Base-by-base conservation (phyloP, 2,888 invertebrate genomes). In the Poecilobothrus nobilitatus region DNA sequence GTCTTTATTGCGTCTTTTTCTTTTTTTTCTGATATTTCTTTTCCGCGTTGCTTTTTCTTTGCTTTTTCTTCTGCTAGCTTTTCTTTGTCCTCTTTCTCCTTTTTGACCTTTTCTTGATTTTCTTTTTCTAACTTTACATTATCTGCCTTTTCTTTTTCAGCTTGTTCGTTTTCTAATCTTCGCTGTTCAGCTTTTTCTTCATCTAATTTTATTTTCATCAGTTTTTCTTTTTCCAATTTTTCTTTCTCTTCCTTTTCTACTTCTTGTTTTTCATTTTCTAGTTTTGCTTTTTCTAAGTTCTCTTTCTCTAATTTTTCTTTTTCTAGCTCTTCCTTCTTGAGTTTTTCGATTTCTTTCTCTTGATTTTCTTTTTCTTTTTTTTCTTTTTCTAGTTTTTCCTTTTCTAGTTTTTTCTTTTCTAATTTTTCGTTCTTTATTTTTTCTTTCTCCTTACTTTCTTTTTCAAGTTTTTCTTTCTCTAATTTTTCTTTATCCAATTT, bases 1-100 rank as follows among this genome's bases (percentile, higher is more conserved):
- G 15, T 10, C 18, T 61, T 37, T 37, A 37, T 6, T n/a, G n/a
- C n/a, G n/a, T n/a, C n/a, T n/a, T n/a, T n/a, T n/a, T n/a, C n/a
- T n/a, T n/a, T n/a, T n/a, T n/a, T n/a, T n/a, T n/a, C n/a, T n/a
- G n/a, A n/a, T n/a, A n/a, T 37, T 37, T 37, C 6, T 37, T 10
- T 37, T 37, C 37, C 37, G 10, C 6, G 7, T 37, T 37, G 37
- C 10, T 37, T 37, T 41, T 41, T 12, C 41, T 41, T 37, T 73
- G 70, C 44, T 1, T 62, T 9, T 6, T 66, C 27, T 21, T 70
- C 44, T 21, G 20, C 20, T 2, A 33, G 62, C 41, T 1, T n/a
- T 8, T 62, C 67, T 27, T 37, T 41, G 21, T 69, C 10, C 9
- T 69, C 67, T 66, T 68, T 73, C 72, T 75, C 72, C 71, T 67